Evolutionary conservation across 2,888 invertebrate genomes (phyloP), one percentile per base, ranked within the genome.

Genomic region (Andricus quercusramuli): DNA sequence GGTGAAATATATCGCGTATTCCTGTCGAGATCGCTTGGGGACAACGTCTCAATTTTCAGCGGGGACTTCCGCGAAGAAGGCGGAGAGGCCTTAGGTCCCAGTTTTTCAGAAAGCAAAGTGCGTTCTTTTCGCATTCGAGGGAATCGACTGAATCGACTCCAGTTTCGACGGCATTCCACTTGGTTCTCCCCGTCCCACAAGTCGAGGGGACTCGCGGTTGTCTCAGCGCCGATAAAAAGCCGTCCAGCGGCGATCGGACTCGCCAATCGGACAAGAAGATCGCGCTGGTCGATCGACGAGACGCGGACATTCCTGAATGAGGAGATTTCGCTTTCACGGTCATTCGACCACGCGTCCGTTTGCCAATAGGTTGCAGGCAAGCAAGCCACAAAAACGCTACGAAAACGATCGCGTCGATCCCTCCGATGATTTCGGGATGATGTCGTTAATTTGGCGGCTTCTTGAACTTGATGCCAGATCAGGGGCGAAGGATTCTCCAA

Each of bases 71-170:
- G 74, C 32, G 74, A 74, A 56, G 17, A 32, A 37, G 29, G 32
- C 8, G 25, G 13, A 56, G 29, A n/a, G 74, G 56, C 56, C 17
- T 59, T 13, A 29, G 15, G 64, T 32, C 32, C 32, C 6, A 74
- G 74, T 74, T 74, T 74, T 74, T 74, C 51, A 74, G 32, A 56
- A 56, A 32, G 56, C 32, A 5, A 56, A 56, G 32, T 25, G 51
- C 32, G 70, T 70, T 70, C 70, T 70, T 70, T 59, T 74, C 74
- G 56, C 56, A 74, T 82, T 80, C 74, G 56, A 80, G 65, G 78
- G 74, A 79, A 82, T 81, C 82, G 79, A 80, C 80, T 82, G 81
- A 79, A 77, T 74, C 80, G 74, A 77, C 74, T 80, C 65, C 68
- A 59, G 59, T 66, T 79, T 66, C 79, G 41, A 41, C 67, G 80